A percentile compares a stretch with the other conserved stretches of the same genome.
Conservation (phyloP, 2,797 vertebrate species). For the Tinamus major region DNA sequence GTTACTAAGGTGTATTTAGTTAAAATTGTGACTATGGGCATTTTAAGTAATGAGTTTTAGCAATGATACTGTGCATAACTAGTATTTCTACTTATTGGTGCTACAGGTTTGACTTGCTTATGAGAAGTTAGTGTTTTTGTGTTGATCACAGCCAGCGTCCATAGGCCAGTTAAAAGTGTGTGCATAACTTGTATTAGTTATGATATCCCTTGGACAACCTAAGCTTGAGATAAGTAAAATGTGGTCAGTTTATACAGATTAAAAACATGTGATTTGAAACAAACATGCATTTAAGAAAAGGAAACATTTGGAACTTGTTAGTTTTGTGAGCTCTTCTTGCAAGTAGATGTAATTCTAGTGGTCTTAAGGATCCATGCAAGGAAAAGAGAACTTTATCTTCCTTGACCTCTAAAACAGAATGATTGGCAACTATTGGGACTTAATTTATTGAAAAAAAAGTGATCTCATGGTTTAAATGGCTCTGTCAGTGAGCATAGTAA, state of each 20-base stretch:
- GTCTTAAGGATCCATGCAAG: conserved; percentile 59
- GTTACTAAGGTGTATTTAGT: background rate
- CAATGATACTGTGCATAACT: background rate
- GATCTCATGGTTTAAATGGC: conserved; percentile 68
- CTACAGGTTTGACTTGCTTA: background rate
- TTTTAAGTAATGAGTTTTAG: background rate
- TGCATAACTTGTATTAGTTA: conserved; percentile 51
- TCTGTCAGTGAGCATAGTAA: conserved; percentile 56
- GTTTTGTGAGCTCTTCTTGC: conserved; percentile 55
- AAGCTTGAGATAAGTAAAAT: conserved; percentile 70
- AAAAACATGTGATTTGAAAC: conserved; percentile 76
- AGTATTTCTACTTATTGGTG: background rate
- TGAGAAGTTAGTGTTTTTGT: background rate
- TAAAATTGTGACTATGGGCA: background rate
- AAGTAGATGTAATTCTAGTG: conserved; percentile 64
- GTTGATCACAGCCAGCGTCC: conserved; percentile 2
- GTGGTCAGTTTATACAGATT: conserved; percentile 67
- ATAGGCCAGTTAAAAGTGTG: background rate
- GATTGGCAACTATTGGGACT: conserved; percentile 65
- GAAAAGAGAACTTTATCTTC: conserved; percentile 62
- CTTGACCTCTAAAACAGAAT: conserved; percentile 55
- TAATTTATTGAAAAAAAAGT: conserved; percentile 77
- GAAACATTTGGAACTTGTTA: conserved; percentile 81
- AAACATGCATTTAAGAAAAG: conserved; percentile 72
- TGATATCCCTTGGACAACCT: conserved; percentile 47